These are phyloP conservation scores for Heliocidaris tuberculata DNA, from an alignment of 35 echinoderm and acorn worm genomes.

Conservation along the genomic window DNA sequence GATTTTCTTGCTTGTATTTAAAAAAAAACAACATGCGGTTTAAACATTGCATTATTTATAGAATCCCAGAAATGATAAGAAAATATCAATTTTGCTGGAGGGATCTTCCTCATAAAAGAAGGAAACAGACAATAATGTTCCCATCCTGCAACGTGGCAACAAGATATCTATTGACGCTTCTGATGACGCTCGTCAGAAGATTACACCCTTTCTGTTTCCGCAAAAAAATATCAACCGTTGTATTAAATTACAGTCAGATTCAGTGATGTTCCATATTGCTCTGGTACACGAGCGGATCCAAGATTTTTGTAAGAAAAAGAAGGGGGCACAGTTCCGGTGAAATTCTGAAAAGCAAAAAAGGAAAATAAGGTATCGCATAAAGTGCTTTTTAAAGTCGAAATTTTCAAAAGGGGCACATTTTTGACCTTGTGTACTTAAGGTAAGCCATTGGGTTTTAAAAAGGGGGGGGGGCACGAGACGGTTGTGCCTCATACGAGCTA, in stretches of 20 bases:
- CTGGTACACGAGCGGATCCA: too few species aligned
- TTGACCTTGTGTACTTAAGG: too few species aligned
- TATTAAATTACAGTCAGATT: background rate
- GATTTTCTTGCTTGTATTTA: background rate
- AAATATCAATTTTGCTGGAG: background rate
- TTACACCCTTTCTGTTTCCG: background rate
- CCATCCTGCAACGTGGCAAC: background rate
- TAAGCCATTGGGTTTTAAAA: too few species aligned
- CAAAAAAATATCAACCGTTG: background rate
- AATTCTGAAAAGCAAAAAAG: too few species aligned
- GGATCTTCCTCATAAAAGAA: background rate
- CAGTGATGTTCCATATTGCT: background rate
- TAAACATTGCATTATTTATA: background rate
- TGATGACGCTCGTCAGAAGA: background rate
- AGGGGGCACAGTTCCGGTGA: too few species aligned
- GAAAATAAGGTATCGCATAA: too few species aligned
- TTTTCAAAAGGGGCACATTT: too few species aligned
- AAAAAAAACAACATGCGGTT: background rate
- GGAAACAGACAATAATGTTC: background rate
- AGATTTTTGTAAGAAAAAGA: too few species aligned
- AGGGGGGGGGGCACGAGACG: too few species aligned
- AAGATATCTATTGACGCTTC: background rate
- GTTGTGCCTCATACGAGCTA: too few species aligned
- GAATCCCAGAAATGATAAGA: background rate
- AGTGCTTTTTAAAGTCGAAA: too few species aligned